phyloP scores from a whole-genome alignment of 2,113 vertebrate genomes.

The Lota lota region DNA sequence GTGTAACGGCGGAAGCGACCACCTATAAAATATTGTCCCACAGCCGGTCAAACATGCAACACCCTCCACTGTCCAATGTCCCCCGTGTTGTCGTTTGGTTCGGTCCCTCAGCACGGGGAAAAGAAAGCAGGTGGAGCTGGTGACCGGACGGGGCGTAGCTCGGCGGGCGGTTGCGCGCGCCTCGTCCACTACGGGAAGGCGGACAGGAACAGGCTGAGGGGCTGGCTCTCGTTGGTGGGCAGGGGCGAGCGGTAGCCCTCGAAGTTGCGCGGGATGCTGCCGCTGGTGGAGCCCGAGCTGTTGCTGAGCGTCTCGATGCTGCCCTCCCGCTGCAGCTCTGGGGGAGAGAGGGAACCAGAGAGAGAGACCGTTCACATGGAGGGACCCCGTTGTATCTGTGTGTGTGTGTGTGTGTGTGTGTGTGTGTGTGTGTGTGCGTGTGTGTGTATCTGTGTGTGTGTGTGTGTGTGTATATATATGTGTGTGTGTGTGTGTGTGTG shows the following conservation, averaged over 20 bases:
- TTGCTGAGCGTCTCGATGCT: conserved; percentile 99
- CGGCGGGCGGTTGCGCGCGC: conserved; percentile 6
- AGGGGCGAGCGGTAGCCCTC: conserved; percentile 94
- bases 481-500: too few species aligned
- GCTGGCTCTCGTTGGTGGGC: conserved; percentile 95
- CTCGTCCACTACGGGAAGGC: conserved; percentile 78
- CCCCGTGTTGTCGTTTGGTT: neutral
- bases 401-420: too few species aligned
- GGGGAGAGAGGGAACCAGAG: neutral
- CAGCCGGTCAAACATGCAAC: too few species aligned
- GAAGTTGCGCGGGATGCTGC: conserved; percentile 94
- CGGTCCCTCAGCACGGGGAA: neutral
- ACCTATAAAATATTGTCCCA: too few species aligned
- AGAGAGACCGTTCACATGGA: neutral
- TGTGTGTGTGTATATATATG: too few species aligned
- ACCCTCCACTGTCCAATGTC: neutral
- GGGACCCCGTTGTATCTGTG: too few species aligned
- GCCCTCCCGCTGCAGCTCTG: conserved; percentile 97
- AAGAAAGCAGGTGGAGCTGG: neutral
- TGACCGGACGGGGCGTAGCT: neutral
- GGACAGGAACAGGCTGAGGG: conserved; percentile 93
- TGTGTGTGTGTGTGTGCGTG: too few species aligned
- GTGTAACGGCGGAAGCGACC: too few species aligned
- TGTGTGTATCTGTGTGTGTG: too few species aligned
- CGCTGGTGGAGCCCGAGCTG: conserved; percentile 96